phyloP scores from a whole-genome alignment of 2,888 invertebrate genomes.

The Drosophila paranaensis region DNA sequence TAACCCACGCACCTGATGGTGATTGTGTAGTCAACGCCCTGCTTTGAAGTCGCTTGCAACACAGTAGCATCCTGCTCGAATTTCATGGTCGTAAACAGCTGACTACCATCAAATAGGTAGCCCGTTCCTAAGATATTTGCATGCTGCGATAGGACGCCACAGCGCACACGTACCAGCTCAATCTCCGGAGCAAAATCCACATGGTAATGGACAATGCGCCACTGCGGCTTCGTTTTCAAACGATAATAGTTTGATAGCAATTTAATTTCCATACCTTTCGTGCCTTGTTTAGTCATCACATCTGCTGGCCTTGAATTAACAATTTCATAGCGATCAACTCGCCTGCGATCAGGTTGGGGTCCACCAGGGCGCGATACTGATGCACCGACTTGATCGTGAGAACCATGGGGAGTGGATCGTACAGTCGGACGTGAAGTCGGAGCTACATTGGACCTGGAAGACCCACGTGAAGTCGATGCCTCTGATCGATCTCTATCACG shows the following conservation, averaged over 20 bases:
- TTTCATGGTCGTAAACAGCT: slow-evolving; percentile 88
- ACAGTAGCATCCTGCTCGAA: slow-evolving; percentile 86
- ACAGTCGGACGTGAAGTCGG: background rate
- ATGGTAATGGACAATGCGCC: slow-evolving; percentile 90
- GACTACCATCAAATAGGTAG: slow-evolving; percentile 91
- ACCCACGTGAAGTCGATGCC: slow-evolving; percentile 10
- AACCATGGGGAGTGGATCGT: background rate
- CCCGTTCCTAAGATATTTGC: slow-evolving; percentile 86
- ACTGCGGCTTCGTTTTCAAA: slow-evolving; percentile 88
- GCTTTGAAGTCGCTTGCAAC: slow-evolving; percentile 86
- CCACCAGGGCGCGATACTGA: slow-evolving; percentile 6
- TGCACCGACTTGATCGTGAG: no score
- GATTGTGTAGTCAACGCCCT: slow-evolving; percentile 86
- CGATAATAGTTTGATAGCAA: slow-evolving; percentile 90
- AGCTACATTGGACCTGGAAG: background rate
- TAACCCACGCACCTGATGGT: slow-evolving; percentile 88
- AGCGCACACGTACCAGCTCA: slow-evolving; percentile 88
- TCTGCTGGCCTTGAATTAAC: slow-evolving; percentile 80
- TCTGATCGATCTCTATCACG: background rate
- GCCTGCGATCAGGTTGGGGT: slow-evolving; percentile 31
- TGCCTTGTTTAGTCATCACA: slow-evolving; percentile 84
- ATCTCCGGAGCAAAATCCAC: slow-evolving; percentile 91
- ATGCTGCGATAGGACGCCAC: slow-evolving; percentile 87
- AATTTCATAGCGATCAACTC: slow-evolving; percentile 65
- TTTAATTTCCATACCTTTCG: slow-evolving; percentile 85